Evolutionary conservation across 2,113 vertebrate species (phyloP).

Genomic region (Pterocles gutturalis): DNA sequence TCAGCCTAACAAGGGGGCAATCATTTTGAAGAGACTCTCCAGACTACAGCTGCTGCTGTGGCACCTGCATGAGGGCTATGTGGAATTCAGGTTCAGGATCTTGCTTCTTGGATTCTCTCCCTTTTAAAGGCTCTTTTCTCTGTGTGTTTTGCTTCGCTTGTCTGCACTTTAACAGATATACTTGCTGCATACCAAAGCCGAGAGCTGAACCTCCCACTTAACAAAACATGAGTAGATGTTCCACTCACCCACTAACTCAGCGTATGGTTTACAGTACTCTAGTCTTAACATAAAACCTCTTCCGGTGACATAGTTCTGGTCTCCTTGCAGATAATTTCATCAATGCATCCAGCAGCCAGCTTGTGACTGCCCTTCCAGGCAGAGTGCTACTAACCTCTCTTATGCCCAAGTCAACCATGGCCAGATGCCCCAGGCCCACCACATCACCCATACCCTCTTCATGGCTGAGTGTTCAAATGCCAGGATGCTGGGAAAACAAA

Average conservation of each 20-base stretch:
- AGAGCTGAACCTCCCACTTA: background rate
- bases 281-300: background rate
- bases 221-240: background rate
- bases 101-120: conserved; percentile 27
- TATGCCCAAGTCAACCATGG: background rate
- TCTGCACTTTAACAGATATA: background rate
- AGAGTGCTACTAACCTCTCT: background rate
- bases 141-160: background rate
- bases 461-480: background rate
- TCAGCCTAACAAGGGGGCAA: conserved; percentile 46
- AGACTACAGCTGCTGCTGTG: conserved; percentile 21
- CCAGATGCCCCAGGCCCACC: background rate
- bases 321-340: background rate
- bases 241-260: background rate
- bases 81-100: background rate
- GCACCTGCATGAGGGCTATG: conserved; percentile 30
- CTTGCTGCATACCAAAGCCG: background rate
- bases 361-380: accelerated
- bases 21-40: conserved; percentile 62
- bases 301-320: background rate
- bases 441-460: background rate
- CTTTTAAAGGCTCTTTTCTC: background rate
- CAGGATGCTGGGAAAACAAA: background rate
- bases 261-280: background rate
- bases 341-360: background rate